Evolutionary conservation across 1,140 invertebrate species (phyloP), one percentile per base, ranked within the genome.

Genomic region (Drosophila lacteicornis): DNA sequence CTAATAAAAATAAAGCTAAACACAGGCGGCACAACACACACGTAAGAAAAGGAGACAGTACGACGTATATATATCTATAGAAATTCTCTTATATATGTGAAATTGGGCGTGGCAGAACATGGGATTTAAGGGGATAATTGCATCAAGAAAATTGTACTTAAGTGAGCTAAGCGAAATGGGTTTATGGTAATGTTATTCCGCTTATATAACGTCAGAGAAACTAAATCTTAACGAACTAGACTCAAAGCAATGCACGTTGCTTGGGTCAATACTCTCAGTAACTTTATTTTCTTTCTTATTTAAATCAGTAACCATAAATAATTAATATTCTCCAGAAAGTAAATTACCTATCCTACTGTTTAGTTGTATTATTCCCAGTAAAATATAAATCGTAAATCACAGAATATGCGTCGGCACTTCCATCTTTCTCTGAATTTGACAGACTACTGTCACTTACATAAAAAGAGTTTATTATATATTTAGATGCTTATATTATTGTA

Each of bases 1-100:
- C 46, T 56, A 63, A 76, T 67, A 46, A 75, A 76, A 75, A 82
- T 60, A 77, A 75, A 73, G 47, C 62, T 59, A 76, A 87, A 78
- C 66, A 83, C 63, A 65, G 47, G 65, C 59, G 30, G 33, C 50
- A 71, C 69, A 66, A 42, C 42, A 19, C 36, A 42, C 43, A 75
- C 22, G 59, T 57, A 57, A 65, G 43, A 25, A n/a, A 58, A 40
- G 43, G 63, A 42, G 17, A 50, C 40, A 70, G 51, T 58, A 42
- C 36, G 15, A 12, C 13, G 17, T 15, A 15, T 5, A 25, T 27
- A 15, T 58, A 67, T 50, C 36, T 70, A 13, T 11, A 38, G 27
- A 58, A 36, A 58, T 49, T 33, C 25, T 22, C 22, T 15, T 40
- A 36, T 55, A 55, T 55, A 70, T 45, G 51, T 13, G 30, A 33